Evolutionary conservation across 2,113 vertebrate species (phyloP), one percentile per base, ranked within the genome.

Genomic region (Brachyistius frenatus): DNA sequence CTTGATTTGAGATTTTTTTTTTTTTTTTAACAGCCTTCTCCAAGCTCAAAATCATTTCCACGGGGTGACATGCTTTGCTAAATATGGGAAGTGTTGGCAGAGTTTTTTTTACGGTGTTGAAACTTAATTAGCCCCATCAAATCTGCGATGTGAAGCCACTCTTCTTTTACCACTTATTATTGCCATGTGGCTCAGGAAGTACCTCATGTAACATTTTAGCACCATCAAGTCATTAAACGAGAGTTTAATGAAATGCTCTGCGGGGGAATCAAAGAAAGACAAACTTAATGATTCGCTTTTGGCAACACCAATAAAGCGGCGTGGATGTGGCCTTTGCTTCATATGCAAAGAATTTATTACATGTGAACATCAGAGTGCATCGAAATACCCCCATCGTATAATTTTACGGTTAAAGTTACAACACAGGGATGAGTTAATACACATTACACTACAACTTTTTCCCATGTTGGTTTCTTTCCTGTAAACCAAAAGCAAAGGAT

Each of bases 321-420:
- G 80, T 65, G 32, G 14, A 64, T 46, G 79, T 44, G 70, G 39
- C 32, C 63, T 84, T 76, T 80, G 68, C 49, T 68, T 88, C 81
- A 78, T 37, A n/a, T 2, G 5, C 47, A 37, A 85, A 70, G 13
- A 62, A 88, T 87, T 44, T 36, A 7, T 76, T 66, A 33, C 74
- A 84, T 85, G 76, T 73, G 56, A 13, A 75, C 13, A 13, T 65
- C 47, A 57, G 53, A 57, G 49, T 68, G 72, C 47, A 71, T 57
- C 23, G 37, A 33, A 53, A 13, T 52, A 63, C 35, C n/a, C n/a
- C 33, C 9, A 31, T 60, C 53, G 7, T 16, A 46, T 8, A 5
- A n/a, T 44, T 73, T 44, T 46, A 9, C 49, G 54, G 23, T 37
- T 63, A 3, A 31, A 44, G 32, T 57, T 58, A 9, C 60, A 58